Evolutionary conservation across 2,888 invertebrate genomes (phyloP).

Genomic region (Myopa tessellatipennis): DNA sequence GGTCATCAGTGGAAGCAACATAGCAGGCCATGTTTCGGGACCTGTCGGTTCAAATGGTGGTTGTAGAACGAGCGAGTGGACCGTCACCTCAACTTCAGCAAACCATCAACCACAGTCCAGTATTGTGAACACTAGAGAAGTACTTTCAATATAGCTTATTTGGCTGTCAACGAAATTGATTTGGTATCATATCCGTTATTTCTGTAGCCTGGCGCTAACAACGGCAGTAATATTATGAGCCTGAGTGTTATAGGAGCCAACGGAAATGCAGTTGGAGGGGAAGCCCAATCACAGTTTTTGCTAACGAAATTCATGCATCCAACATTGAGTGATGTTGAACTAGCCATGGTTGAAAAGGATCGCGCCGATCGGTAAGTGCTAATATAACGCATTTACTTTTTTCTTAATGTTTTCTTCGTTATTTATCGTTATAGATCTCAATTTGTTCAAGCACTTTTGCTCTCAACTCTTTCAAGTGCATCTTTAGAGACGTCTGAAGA

Average conservation of each 20-base stretch:
- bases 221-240: constrained; percentile 52
- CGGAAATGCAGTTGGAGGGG: constrained; percentile 47
- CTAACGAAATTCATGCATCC: constrained; percentile 71
- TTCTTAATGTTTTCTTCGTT: background rate
- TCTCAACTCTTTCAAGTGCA: constrained; percentile 71
- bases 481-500: constrained; percentile 51
- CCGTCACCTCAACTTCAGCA: constrained; percentile 61
- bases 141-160: constrained; percentile 57
- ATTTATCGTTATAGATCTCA: constrained; percentile 63
- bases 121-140: constrained; percentile 65
- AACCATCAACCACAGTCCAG: constrained; percentile 65
- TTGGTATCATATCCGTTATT: constrained; percentile 51
- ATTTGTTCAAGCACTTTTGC: constrained; percentile 78
- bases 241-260: constrained; percentile 47
- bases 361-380: constrained; percentile 71
- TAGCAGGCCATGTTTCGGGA: constrained; percentile 50
- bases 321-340: constrained; percentile 70
- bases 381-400: background rate
- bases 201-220: constrained; percentile 55
- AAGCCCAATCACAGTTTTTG: constrained; percentile 62
- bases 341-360: constrained; percentile 71
- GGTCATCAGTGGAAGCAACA: constrained; percentile 65
- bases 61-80: constrained; percentile 64
- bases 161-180: constrained; percentile 56
- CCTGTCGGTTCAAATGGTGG: constrained; percentile 51